Evolutionary conservation across 2,888 invertebrate species (phyloP).

Genomic region (Oscheius onirici): DNA sequence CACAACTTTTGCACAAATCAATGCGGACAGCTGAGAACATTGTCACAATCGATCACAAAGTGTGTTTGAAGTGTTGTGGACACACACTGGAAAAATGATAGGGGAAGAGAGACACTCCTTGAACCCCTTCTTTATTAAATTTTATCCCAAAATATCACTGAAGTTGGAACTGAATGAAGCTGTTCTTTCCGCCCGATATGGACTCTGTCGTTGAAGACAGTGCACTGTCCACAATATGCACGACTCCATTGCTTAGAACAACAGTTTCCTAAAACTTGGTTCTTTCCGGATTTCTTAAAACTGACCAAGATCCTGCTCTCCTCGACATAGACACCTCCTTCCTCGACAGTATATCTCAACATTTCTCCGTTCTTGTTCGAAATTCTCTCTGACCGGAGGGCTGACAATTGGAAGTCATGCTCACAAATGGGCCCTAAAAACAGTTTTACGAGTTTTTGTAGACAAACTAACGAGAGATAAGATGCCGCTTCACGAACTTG

Average conservation of each 20-base stretch:
- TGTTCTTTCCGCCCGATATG: no score
- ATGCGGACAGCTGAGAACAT: no score
- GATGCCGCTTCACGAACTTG: conserved; percentile 2
- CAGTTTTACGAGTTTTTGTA: background rate
- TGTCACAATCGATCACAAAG: no score
- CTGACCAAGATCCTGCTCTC: conserved; percentile 9
- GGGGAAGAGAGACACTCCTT: no score
- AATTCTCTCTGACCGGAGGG: background rate
- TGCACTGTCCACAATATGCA: conserved; percentile 14
- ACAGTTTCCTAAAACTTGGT: conserved; percentile 8
- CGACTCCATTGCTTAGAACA: conserved; percentile 23
- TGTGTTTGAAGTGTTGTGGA: no score
- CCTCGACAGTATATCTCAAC: background rate
- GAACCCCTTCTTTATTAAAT: no score
- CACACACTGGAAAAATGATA: no score
- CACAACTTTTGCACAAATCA: no score
- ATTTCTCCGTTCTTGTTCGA: conserved; percentile 26
- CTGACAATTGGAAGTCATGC: conserved; percentile 1
- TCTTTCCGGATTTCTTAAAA: background rate
- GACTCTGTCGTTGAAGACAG: no score
- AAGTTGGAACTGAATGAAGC: no score
- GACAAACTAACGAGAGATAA: conserved; percentile 2
- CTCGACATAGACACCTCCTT: background rate
- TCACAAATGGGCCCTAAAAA: conserved; percentile 13
- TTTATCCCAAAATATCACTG: no score